Evolutionary conservation across 2,113 vertebrate species (phyloP), one percentile per base, ranked within the genome.

Genomic region (Chaetura pelagica): DNA sequence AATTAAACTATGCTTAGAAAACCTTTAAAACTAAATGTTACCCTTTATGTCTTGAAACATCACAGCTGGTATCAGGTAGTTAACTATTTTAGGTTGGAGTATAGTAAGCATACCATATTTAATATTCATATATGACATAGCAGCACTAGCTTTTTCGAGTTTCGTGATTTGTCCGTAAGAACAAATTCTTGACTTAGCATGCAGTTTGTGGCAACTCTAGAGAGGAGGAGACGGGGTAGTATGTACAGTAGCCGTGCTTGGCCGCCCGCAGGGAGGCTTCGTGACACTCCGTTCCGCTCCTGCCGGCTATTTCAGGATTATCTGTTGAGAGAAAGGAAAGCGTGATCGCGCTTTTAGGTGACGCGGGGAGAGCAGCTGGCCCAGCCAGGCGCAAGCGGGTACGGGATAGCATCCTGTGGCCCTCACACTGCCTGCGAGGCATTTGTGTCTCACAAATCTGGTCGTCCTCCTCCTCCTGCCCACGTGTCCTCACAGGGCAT

Each of bases 151-250:
- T 98, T 98, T 97, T 98, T 98, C 96, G 97, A 98, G 97, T 97
- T 97, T 97, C 98, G 97, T 98, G 98, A 97, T 98, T 98, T 98
- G 98, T 98, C 98, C 98, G 55, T 98, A 97, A 98, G 97, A 98
- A 98, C 97, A 98, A 98, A 97, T 97, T 98, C 97, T 97, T 98
- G 98, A 98, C 98, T 99, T 99, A 99, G 98, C 99, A 99, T 99
- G 99, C 99, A 99, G 98, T 99, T 99, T 99, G 99, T 98, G 99
- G 99, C 98, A 99, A 98, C 98, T 99, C 99, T 98, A 99, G 97
- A 95, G 99, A 98, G 98, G 98, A 98, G 98, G 99, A 97, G 97
- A 99, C 97, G 83, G 98, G 98, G 97, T 99, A 99, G 98, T 99
- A 99, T 99, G 99, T 99, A 99, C 99, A 99, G 97, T 98, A 98